These are phyloP conservation scores for Cassiopea xamachana DNA, from an alignment of 30 jellyfish, hydroid and myxozoan species.

Conservation along the genomic window DNA sequence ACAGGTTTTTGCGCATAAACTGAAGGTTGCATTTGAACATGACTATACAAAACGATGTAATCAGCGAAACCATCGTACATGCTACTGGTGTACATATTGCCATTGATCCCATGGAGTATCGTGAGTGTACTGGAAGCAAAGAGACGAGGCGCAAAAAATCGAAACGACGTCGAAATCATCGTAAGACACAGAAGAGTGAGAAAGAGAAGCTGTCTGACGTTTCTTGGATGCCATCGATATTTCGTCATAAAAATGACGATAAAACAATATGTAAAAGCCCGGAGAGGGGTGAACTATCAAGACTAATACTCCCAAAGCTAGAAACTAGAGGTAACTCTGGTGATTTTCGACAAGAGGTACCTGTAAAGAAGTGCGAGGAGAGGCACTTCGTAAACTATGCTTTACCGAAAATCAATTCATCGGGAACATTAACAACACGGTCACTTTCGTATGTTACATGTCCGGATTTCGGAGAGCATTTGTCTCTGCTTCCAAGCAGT, in stretches of 20 bases:
- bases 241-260: background rate
- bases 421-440: background rate
- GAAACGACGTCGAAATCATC: constrained; percentile 21
- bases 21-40: background rate
- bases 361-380: background rate
- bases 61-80: background rate
- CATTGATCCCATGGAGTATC: background rate
- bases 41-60: background rate
- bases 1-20: background rate
- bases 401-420: background rate
- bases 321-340: background rate
- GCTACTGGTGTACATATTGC: background rate
- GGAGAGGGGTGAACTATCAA: background rate
- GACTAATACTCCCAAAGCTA: background rate
- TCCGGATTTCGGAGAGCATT: background rate
- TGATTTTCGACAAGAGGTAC: background rate
- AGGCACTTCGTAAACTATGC: background rate
- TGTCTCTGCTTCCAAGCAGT: background rate
- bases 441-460: background rate
- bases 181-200: background rate
- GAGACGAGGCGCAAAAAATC: background rate
- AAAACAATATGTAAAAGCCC: background rate
- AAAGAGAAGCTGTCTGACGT: background rate
- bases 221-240: background rate
- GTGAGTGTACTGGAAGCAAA: background rate